Conservation (phyloP, 1,140 invertebrate species). For the Nebria ingens region DNA sequence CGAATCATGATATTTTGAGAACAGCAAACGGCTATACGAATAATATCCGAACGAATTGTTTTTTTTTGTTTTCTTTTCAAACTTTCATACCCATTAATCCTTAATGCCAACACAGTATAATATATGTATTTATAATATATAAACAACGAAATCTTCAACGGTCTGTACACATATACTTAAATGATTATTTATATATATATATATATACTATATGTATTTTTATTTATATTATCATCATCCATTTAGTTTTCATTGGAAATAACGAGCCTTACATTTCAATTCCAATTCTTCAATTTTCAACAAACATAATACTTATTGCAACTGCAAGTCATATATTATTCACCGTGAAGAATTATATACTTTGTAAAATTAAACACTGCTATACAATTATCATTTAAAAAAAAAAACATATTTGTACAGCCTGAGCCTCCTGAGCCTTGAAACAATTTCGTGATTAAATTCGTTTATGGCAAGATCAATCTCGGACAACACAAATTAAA, state of each 20-base stretch:
- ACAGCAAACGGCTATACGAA: background rate
- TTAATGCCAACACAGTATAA: slow-evolving; percentile 3
- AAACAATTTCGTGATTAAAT: background rate
- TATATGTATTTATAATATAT: slow-evolving; percentile 10
- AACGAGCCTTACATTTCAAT: slow-evolving; percentile 8
- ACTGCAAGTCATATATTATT: slow-evolving; percentile 4
- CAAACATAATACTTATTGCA: slow-evolving; percentile 6
- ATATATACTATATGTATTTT: background rate
- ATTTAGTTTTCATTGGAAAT: background rate
- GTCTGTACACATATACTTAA: no score
- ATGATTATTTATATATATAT: slow-evolving; percentile 1
- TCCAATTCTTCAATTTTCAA: background rate
- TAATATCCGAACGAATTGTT: slow-evolving; percentile 6
- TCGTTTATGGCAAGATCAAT: background rate
- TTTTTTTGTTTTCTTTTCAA: background rate
- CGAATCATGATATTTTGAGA: background rate
- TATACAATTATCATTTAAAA: slow-evolving; percentile 2
- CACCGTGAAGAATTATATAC: background rate
- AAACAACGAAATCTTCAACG: slow-evolving; percentile 3
- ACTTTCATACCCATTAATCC: slow-evolving; percentile 2
- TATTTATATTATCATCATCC: slow-evolving; percentile 5
- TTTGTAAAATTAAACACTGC: slow-evolving; percentile 4
- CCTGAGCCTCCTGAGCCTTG: slow-evolving; percentile 5
- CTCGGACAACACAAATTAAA: background rate
- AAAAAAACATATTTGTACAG: slow-evolving; percentile 5